Evolutionary conservation across 2,113 vertebrate species (phyloP), one percentile per base, ranked within the genome.

Genomic region (Arenaria interpres): DNA sequence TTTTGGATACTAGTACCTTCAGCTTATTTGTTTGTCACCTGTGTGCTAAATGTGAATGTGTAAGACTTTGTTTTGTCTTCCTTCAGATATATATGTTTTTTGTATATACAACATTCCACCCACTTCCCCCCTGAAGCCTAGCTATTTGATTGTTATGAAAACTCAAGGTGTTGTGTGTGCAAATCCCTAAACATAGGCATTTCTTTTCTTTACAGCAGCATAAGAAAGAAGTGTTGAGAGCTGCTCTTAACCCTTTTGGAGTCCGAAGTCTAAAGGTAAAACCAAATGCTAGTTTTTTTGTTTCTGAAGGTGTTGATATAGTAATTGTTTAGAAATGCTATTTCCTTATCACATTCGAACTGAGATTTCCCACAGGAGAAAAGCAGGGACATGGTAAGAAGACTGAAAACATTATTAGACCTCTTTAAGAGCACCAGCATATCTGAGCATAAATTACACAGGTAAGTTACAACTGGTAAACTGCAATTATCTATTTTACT

Each of bases 201-300:
- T 97, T 94, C 22, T 96, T 96, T 94, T 97, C 85, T 90, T 97
- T 96, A 85, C 95, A 98, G 96, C 77, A 93, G 97, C 81, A 95
- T 79, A 96, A 95, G 95, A 93, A 97, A 96, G 96, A 96, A 97
- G 96, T 98, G 85, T 90, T 98, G 97, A 97, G 94, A 98, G 92
- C 94, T 97, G 82, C 81, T 96, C 96, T 97, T 97, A 88, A 94
- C 95, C 92, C 95, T 94, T 97, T 97, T 90, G 96, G 87, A 97
- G 84, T 94, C 74, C 79, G 4, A 98, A 96, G 84, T 80, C 93
- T 91, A 94, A 97, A 98, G 98, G 97, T 98, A 98, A 98, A 74
- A 39, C 75, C 86, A 87, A 93, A 11, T 35, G 28, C 59, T 77
- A 41, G 27, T 90, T 82, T 93, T 56, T 64, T 14, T n/a, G 45